phyloP scores from a whole-genome alignment of 2,797 vertebrate genomes.

The Fringilla coelebs region DNA sequence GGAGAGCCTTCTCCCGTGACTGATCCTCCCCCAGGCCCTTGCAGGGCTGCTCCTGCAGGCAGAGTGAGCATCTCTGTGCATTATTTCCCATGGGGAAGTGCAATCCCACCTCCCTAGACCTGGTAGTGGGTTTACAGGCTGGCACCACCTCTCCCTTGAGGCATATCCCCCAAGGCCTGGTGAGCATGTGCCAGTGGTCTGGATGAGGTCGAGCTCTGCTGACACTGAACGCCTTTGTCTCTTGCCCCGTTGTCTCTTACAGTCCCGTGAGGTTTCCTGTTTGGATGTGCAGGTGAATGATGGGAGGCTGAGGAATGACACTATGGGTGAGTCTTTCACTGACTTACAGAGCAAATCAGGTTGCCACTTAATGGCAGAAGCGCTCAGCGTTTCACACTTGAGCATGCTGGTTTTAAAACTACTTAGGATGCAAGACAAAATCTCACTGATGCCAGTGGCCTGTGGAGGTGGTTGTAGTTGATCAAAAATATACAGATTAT shows the following conservation, averaged over 20 bases:
- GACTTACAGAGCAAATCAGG: neutral
- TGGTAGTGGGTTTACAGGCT: fast-evolving
- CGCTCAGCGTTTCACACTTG: neutral
- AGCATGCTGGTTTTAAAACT: neutral
- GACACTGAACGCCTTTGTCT: fast-evolving
- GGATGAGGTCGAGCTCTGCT: neutral
- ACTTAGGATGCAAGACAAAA: neutral
- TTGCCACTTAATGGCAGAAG: neutral
- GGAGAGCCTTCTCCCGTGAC: neutral
- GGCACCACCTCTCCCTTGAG: neutral
- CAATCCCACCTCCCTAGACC: neutral
- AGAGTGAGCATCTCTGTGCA: fast-evolving
- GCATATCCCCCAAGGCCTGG: fast-evolving
- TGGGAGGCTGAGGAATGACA: constrained; percentile 15
- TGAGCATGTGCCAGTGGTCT: fast-evolving
- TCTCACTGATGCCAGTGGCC: neutral
- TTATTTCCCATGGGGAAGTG: neutral
- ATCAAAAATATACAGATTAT: neutral
- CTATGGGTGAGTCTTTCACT: neutral
- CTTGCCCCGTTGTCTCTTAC: neutral
- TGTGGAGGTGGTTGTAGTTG: neutral
- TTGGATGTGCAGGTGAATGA: constrained; percentile 68
- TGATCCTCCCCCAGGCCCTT: neutral
- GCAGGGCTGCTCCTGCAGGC: fast-evolving
- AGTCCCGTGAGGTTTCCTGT: constrained; percentile 76